phyloP scores from a whole-genome alignment of 1,140 invertebrate genomes.

The Ips nitidus region DNA sequence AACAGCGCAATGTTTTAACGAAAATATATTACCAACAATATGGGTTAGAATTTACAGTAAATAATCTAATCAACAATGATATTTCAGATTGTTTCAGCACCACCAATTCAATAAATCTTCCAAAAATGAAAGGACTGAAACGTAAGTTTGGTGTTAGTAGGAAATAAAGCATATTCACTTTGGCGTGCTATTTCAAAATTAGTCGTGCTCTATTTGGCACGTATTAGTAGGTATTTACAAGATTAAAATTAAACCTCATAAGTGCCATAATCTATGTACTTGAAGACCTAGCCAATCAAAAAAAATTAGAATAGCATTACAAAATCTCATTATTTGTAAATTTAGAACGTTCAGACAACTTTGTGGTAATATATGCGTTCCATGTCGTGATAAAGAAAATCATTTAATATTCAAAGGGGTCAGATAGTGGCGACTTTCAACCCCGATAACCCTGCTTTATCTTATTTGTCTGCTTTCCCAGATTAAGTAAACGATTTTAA shows the following conservation, averaged over 20 bases:
- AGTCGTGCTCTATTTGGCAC: slow-evolving; percentile 4
- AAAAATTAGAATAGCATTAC: neutral
- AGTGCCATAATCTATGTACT: neutral
- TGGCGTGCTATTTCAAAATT: slow-evolving; percentile 9
- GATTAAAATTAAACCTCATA: slow-evolving; percentile 9
- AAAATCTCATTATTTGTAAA: neutral
- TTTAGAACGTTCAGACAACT: neutral
- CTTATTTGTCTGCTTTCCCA: slow-evolving; percentile 26
- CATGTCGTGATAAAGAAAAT: neutral
- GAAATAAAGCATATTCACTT: neutral
- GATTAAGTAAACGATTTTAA: slow-evolving; percentile 28
- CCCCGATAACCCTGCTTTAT: slow-evolving; percentile 24
- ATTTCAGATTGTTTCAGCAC: too few species aligned
- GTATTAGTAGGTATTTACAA: neutral
- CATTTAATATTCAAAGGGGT: slow-evolving; percentile 5
- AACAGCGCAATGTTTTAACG: too few species aligned
- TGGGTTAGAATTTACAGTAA: too few species aligned
- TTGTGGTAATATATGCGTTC: neutral
- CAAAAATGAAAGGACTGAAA: too few species aligned
- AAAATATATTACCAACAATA: too few species aligned
- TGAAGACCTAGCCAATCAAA: neutral
- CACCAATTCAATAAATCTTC: too few species aligned
- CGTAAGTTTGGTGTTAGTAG: too few species aligned
- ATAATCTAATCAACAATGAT: too few species aligned
- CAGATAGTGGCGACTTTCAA: slow-evolving; percentile 19